Percentiles rank a stretch among this genome's conserved stretches.
phyloP scores from a whole-genome alignment of 2,888 invertebrate genomes.

The Clostera curtula region DNA sequence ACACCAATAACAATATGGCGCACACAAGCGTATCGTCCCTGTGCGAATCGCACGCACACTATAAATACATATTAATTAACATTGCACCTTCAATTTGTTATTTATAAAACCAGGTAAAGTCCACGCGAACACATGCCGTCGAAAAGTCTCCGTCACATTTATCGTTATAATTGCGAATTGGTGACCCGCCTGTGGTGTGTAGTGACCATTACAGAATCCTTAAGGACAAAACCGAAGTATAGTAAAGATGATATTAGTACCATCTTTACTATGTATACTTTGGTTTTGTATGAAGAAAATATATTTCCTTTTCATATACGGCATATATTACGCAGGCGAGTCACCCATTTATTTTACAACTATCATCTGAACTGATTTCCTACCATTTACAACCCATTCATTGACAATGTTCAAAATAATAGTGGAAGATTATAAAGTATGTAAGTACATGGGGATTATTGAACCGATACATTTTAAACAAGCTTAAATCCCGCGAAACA shows the following conservation, averaged over 20 bases:
- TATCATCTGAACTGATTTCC: constrained; percentile 28
- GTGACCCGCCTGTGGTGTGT: too few relatives aligned
- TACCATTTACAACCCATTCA: constrained; percentile 34
- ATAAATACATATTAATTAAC: constrained; percentile 54
- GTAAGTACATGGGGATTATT: too few relatives aligned
- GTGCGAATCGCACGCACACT: constrained; percentile 21
- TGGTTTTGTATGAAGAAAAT: too few relatives aligned
- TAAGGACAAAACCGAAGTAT: too few relatives aligned
- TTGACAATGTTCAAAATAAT: constrained; percentile 35
- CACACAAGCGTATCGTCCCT: constrained; percentile 36
- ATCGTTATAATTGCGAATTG: too few relatives aligned
- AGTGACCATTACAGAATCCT: too few relatives aligned
- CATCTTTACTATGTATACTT: too few relatives aligned
- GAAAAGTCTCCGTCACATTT: constrained; percentile 39
- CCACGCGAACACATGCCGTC: constrained; percentile 54
- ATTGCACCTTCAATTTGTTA: constrained; percentile 66
- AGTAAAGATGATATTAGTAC: too few relatives aligned
- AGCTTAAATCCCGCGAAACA: constrained; percentile 36
- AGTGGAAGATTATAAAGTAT: too few relatives aligned
- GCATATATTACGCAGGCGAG: too few relatives aligned
- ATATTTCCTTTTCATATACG: too few relatives aligned
- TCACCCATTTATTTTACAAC: constrained; percentile 23
- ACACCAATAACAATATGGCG: constrained; percentile 46
- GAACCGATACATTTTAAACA: too few relatives aligned
- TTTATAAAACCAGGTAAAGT: constrained; percentile 45